Evolutionary conservation across 2,888 invertebrate genomes (phyloP).

Genomic region (Myathropa florea): DNA sequence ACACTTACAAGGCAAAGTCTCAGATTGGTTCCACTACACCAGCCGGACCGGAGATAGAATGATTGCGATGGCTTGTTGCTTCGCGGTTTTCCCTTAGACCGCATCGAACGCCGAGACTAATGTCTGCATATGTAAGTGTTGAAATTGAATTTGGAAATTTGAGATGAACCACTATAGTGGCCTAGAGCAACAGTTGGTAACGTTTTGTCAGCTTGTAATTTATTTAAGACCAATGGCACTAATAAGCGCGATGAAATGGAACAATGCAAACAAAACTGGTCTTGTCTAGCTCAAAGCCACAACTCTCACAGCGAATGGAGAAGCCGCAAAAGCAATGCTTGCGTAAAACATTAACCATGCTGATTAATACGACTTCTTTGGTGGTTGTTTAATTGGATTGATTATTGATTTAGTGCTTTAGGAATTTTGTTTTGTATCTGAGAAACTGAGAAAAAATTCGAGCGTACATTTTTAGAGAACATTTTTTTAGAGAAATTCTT

Average conservation of each 20-base stretch:
- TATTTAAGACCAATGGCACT: conserved; percentile 42
- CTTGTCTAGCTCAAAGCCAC: background rate
- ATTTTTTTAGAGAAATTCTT: too few relatives aligned
- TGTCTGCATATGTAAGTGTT: conserved; percentile 5
- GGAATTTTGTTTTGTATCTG: background rate
- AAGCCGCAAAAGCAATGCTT: conserved; percentile 11
- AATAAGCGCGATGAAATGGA: conserved; percentile 15
- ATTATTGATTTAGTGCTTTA: background rate
- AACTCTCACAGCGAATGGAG: background rate
- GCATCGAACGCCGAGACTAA: conserved; percentile 29
- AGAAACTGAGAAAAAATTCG: background rate
- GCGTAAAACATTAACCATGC: background rate
- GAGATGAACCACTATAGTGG: conserved; percentile 29
- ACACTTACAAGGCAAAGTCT: conserved; percentile 51
- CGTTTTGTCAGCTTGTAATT: conserved; percentile 37
- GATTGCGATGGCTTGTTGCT: conserved; percentile 10
- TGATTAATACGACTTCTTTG: background rate
- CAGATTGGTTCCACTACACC: conserved; percentile 47
- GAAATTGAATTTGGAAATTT: conserved; percentile 44
- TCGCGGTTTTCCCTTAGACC: conserved; percentile 16
- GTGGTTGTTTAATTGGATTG: conserved; percentile 8
- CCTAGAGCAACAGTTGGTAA: conserved; percentile 31
- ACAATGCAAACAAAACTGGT: conserved; percentile 5
- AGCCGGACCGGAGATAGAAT: background rate
- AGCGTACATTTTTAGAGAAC: too few relatives aligned